phyloP scores from a whole-genome alignment of 1,140 invertebrate genomes.

The Hirudo medicinalis region DNA sequence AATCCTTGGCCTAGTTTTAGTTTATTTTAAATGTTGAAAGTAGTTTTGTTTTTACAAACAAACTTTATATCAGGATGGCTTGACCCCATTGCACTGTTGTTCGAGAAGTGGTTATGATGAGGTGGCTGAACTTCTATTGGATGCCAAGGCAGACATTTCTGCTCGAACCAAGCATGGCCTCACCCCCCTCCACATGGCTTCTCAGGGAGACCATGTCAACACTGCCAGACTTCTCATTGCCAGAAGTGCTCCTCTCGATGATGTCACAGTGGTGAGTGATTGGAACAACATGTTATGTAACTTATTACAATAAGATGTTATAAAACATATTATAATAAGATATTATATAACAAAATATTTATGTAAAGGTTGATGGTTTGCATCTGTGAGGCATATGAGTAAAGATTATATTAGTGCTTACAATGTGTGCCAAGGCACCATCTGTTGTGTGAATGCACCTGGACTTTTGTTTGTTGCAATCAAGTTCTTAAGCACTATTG shows the following conservation, averaged over 20 bases:
- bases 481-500: too few species aligned
- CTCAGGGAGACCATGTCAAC: slow-evolving; percentile 95
- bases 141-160: slow-evolving; percentile 52
- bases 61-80: not conserved
- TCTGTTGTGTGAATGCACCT: too few species aligned
- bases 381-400: too few species aligned
- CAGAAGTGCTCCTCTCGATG: slow-evolving; percentile 90
- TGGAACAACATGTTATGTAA: slow-evolving; percentile 33
- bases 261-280: slow-evolving; percentile 95
- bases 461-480: too few species aligned
- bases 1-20: not conserved
- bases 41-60: not conserved
- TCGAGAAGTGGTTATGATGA: slow-evolving; percentile 76
- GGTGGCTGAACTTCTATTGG: slow-evolving; percentile 85
- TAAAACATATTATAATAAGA: too few species aligned
- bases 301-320: too few species aligned
- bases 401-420: too few species aligned
- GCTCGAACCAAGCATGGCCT: slow-evolving; percentile 58
- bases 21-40: not conserved
- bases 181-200: slow-evolving; percentile 50
- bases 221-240: slow-evolving; percentile 88
- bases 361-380: too few species aligned
- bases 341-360: too few species aligned
- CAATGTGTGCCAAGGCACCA: too few species aligned
- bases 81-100: slow-evolving; percentile 91